Base-by-base conservation (phyloP, 2,797 vertebrate species). In the Dryobates pubescens region DNA sequence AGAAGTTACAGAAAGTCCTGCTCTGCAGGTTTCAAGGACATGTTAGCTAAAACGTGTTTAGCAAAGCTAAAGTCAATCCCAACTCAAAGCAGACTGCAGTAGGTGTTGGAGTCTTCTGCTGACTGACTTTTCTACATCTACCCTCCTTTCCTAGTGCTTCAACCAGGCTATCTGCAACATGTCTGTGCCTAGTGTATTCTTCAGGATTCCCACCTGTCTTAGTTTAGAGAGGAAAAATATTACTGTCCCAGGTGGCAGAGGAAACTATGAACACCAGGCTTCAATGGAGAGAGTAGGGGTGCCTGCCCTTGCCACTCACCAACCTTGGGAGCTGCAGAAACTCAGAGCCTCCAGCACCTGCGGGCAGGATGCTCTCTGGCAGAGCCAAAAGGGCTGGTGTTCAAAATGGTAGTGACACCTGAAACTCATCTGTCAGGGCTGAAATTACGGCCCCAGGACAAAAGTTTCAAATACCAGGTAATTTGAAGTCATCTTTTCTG, bases 401-500 rank as follows among this genome's bases (percentile, higher is more conserved):
- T 34, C 62, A 57, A 84, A 91, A 62, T 10, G 62, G 12, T 1
- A 1, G 51, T 79, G 16, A 67, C 78, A 19, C 27, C 43, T 81
- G 38, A 79, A 92, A 78, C 7, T 71, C 68, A 29, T 30, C 65
- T 58, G 26, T 53, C 45, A 75, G 38, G 18, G 27, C 13, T 83
- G 68, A 80, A 89, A 81, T 81, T 45, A 64, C 9, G 59, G 13
- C 27, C 47, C 7, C 24, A 20, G 17, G 30, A 47, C 3, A 47
- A 45, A 76, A 30, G 3, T 45, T 82, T 76, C 22, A 49, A 76
- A 74, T 38, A 26, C 3, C 45, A 68, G 23, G 18, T 59, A 67
- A 56, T 58, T 29, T 32, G n/a, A 87, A 92, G 34, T 10, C 36
- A 84, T n/a, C 10, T 92, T 65, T 81, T 69, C 51, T 87, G 43